Evolutionary conservation across 2,888 invertebrate genomes (phyloP).

Genomic region (Eulithis testata): DNA sequence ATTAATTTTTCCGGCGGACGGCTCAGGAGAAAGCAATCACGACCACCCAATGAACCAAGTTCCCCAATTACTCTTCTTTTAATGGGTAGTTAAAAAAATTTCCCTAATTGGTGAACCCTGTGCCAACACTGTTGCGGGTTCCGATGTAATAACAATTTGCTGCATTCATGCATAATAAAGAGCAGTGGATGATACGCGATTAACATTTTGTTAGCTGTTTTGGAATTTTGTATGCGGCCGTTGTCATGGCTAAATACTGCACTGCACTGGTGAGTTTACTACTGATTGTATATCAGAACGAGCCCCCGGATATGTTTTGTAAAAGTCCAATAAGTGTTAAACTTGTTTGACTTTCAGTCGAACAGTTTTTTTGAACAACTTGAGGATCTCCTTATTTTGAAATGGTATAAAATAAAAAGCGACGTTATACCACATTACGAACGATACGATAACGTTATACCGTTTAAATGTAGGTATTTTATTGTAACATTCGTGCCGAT

Average conservation of each 20-base stretch:
- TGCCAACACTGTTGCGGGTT: slow-evolving; percentile 55
- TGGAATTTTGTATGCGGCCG: slow-evolving; percentile 28
- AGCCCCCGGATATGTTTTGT: too few species aligned
- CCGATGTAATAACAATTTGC: slow-evolving; percentile 45
- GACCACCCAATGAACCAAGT: slow-evolving; percentile 73
- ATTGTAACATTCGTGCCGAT: too few species aligned
- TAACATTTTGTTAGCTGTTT: slow-evolving; percentile 38
- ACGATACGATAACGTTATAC: too few species aligned
- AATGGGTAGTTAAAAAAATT: slow-evolving; percentile 71
- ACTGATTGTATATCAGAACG: background rate
- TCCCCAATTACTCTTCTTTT: slow-evolving; percentile 75
- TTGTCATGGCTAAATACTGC: slow-evolving; percentile 23
- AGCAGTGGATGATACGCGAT: slow-evolving; percentile 28
- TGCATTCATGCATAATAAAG: slow-evolving; percentile 57
- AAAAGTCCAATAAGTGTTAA: too few species aligned
- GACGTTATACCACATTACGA: too few species aligned
- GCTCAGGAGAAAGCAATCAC: slow-evolving; percentile 70
- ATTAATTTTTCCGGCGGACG: slow-evolving; percentile 67
- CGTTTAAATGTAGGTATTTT: too few species aligned
- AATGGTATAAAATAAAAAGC: too few species aligned
- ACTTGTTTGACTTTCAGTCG: too few species aligned
- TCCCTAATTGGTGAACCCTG: slow-evolving; percentile 65
- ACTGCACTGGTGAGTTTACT: slow-evolving; percentile 20
- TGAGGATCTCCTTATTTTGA: too few species aligned
- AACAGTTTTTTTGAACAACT: too few species aligned